phyloP scores from a whole-genome alignment of 2,888 invertebrate genomes.

The Lithophane ornitopus region DNA sequence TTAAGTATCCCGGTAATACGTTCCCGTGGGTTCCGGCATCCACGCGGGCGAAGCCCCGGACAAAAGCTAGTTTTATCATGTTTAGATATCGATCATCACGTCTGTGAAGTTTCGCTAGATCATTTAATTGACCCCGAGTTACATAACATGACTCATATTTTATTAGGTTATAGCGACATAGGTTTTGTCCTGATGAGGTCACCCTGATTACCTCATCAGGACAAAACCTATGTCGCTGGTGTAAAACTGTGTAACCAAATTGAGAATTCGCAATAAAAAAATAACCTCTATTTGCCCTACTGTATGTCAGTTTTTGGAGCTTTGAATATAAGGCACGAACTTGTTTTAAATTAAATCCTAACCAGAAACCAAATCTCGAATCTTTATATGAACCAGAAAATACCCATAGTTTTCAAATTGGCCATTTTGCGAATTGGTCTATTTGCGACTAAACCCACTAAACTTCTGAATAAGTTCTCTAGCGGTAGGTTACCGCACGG shows the following conservation, averaged over 20 bases:
- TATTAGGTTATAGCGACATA: background rate
- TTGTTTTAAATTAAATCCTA: background rate
- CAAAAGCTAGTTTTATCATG: background rate
- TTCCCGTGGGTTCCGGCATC: too few relatives aligned
- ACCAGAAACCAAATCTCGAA: background rate
- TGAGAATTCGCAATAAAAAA: background rate
- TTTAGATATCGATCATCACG: background rate
- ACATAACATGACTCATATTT: background rate
- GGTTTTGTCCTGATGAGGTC: background rate
- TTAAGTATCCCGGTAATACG: too few relatives aligned
- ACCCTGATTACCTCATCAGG: too few relatives aligned
- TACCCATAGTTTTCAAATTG: background rate
- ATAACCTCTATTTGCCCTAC: background rate
- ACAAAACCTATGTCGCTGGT: too few relatives aligned
- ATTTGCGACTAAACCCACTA: too few relatives aligned
- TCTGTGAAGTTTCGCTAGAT: background rate
- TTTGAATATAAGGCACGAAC: background rate
- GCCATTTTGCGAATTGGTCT: too few relatives aligned
- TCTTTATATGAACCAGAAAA: background rate
- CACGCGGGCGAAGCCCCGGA: too few relatives aligned
- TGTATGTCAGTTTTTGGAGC: background rate
- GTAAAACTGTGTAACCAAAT: too few relatives aligned
- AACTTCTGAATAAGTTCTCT: constrained; percentile 30
- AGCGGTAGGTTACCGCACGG: constrained; percentile 30
- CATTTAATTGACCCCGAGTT: background rate